These are phyloP conservation scores for Crotalus horridus DNA, from an alignment of 2,113 vertebrate genomes.

Conservation along the genomic window DNA sequence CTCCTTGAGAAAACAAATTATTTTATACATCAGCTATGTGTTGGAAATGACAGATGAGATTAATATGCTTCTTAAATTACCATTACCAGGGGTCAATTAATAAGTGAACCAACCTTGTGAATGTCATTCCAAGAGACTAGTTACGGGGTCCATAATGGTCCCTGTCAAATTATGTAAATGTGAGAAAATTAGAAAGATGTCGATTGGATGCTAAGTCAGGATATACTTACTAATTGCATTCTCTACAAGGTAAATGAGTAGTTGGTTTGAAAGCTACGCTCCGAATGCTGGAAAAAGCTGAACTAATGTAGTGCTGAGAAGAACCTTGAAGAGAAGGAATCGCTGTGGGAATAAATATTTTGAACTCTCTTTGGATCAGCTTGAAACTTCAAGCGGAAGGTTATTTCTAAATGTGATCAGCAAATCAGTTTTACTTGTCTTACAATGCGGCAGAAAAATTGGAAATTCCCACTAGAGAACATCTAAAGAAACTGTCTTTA, in stretches of 20 bases:
- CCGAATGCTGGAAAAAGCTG: not conserved
- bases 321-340: constrained; percentile 4
- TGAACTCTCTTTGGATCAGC: not conserved
- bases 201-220: constrained; percentile 67
- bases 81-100: constrained; percentile 78
- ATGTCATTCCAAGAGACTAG: constrained; percentile 76
- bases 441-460: not conserved
- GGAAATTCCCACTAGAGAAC: not conserved
- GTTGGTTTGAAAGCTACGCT: constrained; percentile 52
- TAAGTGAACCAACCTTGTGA: constrained; percentile 78
- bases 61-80: constrained; percentile 79
- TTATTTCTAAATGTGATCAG: not conserved
- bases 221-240: constrained; percentile 71
- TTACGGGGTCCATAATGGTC: constrained; percentile 68
- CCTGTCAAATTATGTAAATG: constrained; percentile 73
- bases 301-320: not conserved
- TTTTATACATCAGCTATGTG: constrained; percentile 72
- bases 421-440: not conserved
- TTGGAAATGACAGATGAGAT: constrained; percentile 74
- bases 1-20: constrained; percentile 70
- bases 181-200: constrained; percentile 75
- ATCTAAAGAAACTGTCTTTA: not conserved
- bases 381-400: not conserved
- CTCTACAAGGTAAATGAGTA: constrained; percentile 71
- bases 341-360: not conserved